Evolutionary conservation across 2,113 vertebrate species (phyloP).

Genomic region (Suricata suricatta): DNA sequence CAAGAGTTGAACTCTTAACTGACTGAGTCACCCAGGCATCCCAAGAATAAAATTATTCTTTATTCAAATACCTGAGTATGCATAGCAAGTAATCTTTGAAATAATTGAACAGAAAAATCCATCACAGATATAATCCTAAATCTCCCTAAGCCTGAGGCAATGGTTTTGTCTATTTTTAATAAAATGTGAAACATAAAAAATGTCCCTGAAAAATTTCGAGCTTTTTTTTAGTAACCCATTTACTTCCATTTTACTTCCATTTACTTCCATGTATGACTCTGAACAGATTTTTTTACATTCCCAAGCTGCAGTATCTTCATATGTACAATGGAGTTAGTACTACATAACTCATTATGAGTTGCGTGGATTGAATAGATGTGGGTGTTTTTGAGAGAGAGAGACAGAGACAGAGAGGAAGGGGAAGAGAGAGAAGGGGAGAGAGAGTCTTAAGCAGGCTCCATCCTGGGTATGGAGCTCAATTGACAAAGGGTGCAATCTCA

Average conservation of each 20-base stretch:
- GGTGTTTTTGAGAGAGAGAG: no score
- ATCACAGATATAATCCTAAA: background rate
- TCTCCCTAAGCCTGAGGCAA: background rate
- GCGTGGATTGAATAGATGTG: background rate
- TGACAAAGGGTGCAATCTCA: no score
- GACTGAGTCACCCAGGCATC: no score
- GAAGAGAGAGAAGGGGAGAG: no score
- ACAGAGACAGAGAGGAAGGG: no score
- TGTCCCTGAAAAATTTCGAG: slow-evolving; percentile 51
- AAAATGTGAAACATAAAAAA: slow-evolving; percentile 34
- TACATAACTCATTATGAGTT: background rate
- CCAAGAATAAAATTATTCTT: slow-evolving; percentile 23
- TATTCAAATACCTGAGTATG: slow-evolving; percentile 28
- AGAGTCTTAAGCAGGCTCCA: no score
- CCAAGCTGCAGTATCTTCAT: background rate
- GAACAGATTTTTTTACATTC: background rate
- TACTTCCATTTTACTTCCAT: background rate
- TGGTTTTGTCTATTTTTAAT: slow-evolving; percentile 55
- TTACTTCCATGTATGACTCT: background rate
- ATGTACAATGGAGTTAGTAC: background rate
- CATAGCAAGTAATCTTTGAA: slow-evolving; percentile 38
- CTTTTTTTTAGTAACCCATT: background rate
- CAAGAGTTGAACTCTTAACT: no score
- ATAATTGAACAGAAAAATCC: background rate
- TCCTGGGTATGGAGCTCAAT: no score